Conservation (phyloP, 2,113 vertebrate genomes). For the Poecilia latipinna region DNA sequence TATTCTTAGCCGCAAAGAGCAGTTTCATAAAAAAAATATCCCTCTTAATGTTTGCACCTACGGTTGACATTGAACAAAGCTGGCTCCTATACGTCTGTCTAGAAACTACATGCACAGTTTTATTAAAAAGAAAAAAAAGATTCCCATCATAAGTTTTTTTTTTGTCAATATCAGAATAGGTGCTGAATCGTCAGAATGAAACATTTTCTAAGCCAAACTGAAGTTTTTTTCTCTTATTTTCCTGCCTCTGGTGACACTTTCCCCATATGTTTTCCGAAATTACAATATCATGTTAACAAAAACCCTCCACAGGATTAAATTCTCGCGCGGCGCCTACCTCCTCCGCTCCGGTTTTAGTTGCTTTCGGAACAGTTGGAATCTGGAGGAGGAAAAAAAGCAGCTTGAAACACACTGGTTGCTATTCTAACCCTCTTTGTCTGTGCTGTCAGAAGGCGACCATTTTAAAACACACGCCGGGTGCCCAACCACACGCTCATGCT, state of each 20-base stretch:
- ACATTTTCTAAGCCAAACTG: neutral
- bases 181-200: neutral
- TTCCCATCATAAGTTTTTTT: neutral
- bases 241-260: neutral
- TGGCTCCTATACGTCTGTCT: no score
- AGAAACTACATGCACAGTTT: neutral
- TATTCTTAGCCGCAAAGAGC: neutral
- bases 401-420: slow-evolving; percentile 26
- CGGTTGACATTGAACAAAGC: neutral
- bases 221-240: neutral
- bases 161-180: neutral
- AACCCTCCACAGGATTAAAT: neutral
- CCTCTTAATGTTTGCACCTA: neutral
- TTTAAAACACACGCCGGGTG: slow-evolving; percentile 40
- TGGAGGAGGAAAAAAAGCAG: slow-evolving; percentile 1
- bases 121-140: neutral
- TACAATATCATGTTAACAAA: neutral
- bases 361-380: neutral
- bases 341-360: neutral
- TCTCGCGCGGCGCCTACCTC: neutral
- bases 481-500: slow-evolving; percentile 40
- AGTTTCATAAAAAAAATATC: neutral
- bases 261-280: neutral
- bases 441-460: slow-evolving; percentile 42
- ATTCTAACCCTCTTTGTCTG: slow-evolving; percentile 34